Conservation (phyloP, 2,888 invertebrate species). For the Tipula vernalis region DNA sequence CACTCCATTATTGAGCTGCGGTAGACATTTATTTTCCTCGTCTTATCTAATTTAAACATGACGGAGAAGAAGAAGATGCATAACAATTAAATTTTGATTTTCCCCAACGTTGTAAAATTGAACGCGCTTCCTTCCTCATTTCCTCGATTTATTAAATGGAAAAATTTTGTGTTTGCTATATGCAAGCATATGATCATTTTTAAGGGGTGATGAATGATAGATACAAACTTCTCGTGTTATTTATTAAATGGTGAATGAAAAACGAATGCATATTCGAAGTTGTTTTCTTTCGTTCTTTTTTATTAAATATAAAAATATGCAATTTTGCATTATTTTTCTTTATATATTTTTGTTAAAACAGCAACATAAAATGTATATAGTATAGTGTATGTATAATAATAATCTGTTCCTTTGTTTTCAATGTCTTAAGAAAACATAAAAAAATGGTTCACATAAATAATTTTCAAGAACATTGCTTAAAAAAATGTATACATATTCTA, state of each 20-base stretch:
- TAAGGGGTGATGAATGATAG: not conserved
- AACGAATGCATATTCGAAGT: not conserved
- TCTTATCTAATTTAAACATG: not conserved
- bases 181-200: not conserved
- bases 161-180: not conserved
- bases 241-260: not conserved
- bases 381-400: not conserved
- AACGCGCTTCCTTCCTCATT: not conserved
- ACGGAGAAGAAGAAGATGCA: not conserved
- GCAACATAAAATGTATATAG: not conserved
- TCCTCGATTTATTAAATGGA: not conserved
- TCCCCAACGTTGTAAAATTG: not conserved
- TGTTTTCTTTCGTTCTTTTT: not conserved
- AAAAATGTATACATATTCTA: not conserved
- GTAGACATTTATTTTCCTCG: not conserved
- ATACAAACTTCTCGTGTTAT: not conserved
- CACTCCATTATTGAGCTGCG: not conserved
- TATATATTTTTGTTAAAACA: not conserved
- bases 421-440: not conserved
- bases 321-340: not conserved
- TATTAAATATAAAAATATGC: not conserved
- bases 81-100: not conserved
- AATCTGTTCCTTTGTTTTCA: conserved; percentile 4
- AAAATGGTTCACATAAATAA: not conserved
- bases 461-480: not conserved